Evolutionary conservation across 2,888 invertebrate genomes (phyloP), one percentile per base, ranked within the genome.

Genomic region (Mactromeris polynyma): DNA sequence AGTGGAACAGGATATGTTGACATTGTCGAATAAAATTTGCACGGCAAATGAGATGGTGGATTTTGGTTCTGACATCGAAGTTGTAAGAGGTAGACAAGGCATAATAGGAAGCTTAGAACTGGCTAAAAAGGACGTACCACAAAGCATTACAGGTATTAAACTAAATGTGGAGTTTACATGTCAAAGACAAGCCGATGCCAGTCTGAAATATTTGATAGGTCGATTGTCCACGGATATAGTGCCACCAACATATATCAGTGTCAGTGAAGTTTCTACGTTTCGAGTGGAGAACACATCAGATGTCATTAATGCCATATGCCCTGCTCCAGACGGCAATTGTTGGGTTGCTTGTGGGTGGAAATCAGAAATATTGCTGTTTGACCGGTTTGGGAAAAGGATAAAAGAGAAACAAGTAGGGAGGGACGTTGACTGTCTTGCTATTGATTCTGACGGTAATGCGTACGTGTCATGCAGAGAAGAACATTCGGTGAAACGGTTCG

Each of bases 41-140:
- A 92, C 91, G n/a, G 93, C 93, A 38, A 90, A 89, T 85, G 92
- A 93, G 42, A 93, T 93, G 83, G 87, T 92, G 7, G 93, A 93
- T 81, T 93, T 91, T 51, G 92, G 91, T 9, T 92, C 92, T 2
- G 92, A 92, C 69, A 91, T 91, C 17, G 93, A 93, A 58, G 58
- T 93, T n/a, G 90, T 92, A 0, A 82, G 86, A 38, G 51, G 83
- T 64, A 40, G 86, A 26, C 87, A 88, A 26, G 81, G 86, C 21
- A 90, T 93, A 14, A 58, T 89, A 14, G 88, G 85, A 14, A 89
- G 90, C 26, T 51, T 93, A 33, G 81, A 85, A 33, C 83, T 85
- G 21, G 79, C 90, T 11, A 88, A 89, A 51, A 92, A 90, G 33
- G 89, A 90, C 26, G 80, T 91, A 7, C 92, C 92, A 2, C 69